Evolutionary conservation across 2,113 vertebrate genomes (phyloP).

Genomic region (Xenopus tropicalis): DNA sequence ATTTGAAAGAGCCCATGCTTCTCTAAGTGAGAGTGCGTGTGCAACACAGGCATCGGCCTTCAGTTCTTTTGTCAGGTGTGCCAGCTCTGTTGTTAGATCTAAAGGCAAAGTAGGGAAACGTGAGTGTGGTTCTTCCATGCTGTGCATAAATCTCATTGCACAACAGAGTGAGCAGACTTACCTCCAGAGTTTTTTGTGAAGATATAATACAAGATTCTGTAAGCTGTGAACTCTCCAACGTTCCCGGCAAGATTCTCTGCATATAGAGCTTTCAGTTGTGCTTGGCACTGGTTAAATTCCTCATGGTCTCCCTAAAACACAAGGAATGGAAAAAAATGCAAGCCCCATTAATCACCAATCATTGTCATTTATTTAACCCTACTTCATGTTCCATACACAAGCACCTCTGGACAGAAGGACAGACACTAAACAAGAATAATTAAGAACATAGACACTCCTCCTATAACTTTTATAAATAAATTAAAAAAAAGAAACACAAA

Average conservation of each 20-base stretch:
- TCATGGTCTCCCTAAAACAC: constrained; percentile 80
- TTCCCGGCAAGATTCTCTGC: constrained; percentile 79
- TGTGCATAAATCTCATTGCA: neutral
- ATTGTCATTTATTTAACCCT: too few species aligned
- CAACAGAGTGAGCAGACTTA: constrained; percentile 44
- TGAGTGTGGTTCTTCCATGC: neutral
- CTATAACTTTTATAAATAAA: too few species aligned
- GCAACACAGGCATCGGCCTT: constrained; percentile 77
- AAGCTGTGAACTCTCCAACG: constrained; percentile 87
- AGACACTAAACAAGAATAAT: too few species aligned
- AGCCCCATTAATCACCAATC: too few species aligned
- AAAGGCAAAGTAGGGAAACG: neutral
- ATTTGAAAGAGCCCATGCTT: constrained; percentile 86
- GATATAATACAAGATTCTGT: constrained; percentile 87
- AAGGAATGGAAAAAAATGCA: neutral
- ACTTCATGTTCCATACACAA: too few species aligned
- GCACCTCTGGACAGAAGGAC: too few species aligned
- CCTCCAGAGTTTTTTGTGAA: constrained; percentile 90
- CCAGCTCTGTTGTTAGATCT: constrained; percentile 88
- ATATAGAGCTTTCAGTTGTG: constrained; percentile 85
- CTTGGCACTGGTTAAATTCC: constrained; percentile 93
- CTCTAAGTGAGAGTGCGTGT: constrained; percentile 76
- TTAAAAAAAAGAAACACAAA: too few species aligned
- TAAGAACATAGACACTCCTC: too few species aligned
- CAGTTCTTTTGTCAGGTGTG: constrained; percentile 76